These are phyloP conservation scores for Melieria picta DNA, from an alignment of 2,888 invertebrate genomes.

Conservation along the genomic window DNA sequence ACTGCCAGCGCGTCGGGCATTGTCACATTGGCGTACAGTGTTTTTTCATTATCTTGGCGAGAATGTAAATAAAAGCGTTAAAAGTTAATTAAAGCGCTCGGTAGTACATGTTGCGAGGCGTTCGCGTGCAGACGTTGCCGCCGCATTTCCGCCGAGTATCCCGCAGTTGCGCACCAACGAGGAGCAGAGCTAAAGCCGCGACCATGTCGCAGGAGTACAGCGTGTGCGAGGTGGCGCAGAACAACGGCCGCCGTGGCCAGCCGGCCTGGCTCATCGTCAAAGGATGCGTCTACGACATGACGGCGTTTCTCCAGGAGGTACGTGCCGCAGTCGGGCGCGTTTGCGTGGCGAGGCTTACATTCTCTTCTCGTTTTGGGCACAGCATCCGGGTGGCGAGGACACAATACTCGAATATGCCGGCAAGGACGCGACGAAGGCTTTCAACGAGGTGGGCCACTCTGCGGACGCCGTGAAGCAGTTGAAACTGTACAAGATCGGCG, in stretches of 20 bases:
- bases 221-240: conserved; percentile 70
- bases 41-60: no score
- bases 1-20: no score
- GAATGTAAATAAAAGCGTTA: conserved; percentile 16
- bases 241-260: conserved; percentile 70
- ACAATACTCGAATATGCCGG: conserved; percentile 74
- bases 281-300: conserved; percentile 76
- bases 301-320: conserved; percentile 72
- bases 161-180: no score
- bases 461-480: conserved; percentile 71
- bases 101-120: conserved; percentile 3
- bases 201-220: conserved; percentile 52
- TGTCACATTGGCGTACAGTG: no score
- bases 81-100: not conserved
- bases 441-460: conserved; percentile 76
- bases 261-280: conserved; percentile 74
- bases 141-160: not conserved
- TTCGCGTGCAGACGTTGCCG: conserved; percentile 11
- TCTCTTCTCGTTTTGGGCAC: conserved; percentile 31
- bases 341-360: no score
- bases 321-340: conserved; percentile 36
- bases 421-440: conserved; percentile 73
- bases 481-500: conserved; percentile 74
- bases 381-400: conserved; percentile 79
- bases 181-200: not conserved